phyloP scores from a whole-genome alignment of 2,888 invertebrate species.

The Campoplex nolae region DNA sequence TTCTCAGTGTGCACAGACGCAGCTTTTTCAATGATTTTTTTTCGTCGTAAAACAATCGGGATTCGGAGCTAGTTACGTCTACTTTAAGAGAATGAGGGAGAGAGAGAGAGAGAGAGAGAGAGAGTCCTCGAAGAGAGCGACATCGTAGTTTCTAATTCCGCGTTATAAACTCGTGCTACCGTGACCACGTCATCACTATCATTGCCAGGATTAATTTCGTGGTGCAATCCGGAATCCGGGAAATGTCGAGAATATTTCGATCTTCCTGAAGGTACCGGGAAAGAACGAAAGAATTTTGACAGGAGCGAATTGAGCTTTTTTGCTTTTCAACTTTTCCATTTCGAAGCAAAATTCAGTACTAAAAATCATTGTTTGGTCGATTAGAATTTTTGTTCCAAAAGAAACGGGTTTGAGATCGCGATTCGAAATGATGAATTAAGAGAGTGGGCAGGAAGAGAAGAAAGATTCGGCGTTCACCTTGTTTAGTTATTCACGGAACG shows the following conservation, averaged over 20 bases:
- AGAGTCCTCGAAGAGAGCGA: conserved; percentile 50
- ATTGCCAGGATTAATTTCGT: conserved; percentile 63
- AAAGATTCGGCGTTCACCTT: conserved; percentile 51
- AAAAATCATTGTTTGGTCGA: too few species aligned
- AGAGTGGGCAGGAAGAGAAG: conserved; percentile 25
- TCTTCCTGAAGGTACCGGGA: neutral
- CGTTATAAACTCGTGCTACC: conserved; percentile 62
- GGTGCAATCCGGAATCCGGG: conserved; percentile 47
- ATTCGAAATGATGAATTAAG: neutral
- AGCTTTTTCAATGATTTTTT: too few species aligned
- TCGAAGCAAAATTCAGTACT: too few species aligned
- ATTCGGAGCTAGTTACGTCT: conserved; percentile 33
- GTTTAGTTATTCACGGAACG: conserved; percentile 76
- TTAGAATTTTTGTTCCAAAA: too few species aligned
- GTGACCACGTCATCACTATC: conserved; percentile 68
- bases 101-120: neutral
- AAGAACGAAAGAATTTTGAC: neutral
- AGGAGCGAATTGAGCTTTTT: too few species aligned
- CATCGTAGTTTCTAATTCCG: conserved; percentile 67
- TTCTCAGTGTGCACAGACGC: too few species aligned
- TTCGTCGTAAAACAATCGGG: neutral
- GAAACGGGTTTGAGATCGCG: neutral
- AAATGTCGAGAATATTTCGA: neutral
- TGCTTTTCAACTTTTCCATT: too few species aligned
- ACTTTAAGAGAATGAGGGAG: neutral